These are phyloP conservation scores for Phaenicophaeus curvirostris DNA, from an alignment of 2,797 vertebrate genomes.

Conservation along the genomic window DNA sequence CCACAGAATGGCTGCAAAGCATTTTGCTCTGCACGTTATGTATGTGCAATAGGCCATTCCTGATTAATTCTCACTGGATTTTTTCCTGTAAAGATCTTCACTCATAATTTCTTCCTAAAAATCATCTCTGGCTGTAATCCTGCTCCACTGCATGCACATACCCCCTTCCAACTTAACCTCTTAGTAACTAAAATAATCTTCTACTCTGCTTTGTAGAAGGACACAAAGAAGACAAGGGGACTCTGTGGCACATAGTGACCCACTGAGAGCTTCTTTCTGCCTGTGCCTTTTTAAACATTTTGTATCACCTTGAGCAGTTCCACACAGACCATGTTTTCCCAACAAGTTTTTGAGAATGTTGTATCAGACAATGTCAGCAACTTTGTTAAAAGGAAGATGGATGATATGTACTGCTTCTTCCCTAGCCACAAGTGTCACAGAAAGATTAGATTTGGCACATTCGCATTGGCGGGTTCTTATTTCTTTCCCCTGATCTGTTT, in stretches of 20 bases:
- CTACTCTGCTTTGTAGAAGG: not conserved
- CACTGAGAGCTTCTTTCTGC: not conserved
- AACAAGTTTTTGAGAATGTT: not conserved
- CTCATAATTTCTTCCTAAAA: not conserved
- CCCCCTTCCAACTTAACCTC: not conserved
- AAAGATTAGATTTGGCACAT: conserved; percentile 42
- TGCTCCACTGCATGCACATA: not conserved
- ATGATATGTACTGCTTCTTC: not conserved
- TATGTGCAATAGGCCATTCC: not conserved
- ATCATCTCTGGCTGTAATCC: not conserved
- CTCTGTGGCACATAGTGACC: not conserved
- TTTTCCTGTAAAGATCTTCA: not conserved
- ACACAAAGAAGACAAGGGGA: not conserved
- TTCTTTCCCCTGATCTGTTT: conserved; percentile 23
- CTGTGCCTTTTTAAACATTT: not conserved
- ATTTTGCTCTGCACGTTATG: not conserved
- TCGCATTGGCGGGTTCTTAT: not conserved
- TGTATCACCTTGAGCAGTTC: not conserved
- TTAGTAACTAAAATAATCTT: not conserved
- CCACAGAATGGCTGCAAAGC: not conserved
- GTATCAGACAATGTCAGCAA: conserved; percentile 31
- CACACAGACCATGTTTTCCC: not conserved
- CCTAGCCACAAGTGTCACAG: conserved; percentile 19
- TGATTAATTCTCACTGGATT: not conserved
- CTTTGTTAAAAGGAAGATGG: not conserved